These are phyloP conservation scores for Lamellibrachia columna DNA, from an alignment of 2,888 invertebrate genomes.

Conservation along the genomic window DNA sequence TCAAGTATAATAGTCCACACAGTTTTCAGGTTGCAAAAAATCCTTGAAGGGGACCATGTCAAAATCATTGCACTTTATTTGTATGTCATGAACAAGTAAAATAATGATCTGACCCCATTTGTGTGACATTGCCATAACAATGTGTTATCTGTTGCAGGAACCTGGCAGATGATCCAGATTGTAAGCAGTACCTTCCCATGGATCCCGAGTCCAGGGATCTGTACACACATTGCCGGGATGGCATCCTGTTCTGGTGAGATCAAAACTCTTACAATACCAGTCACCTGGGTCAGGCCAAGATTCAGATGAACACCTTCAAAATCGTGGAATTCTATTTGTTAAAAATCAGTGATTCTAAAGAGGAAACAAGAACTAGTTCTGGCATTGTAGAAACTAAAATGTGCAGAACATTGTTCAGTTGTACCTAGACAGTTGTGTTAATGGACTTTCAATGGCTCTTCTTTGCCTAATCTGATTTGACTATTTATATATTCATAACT, in stretches of 20 bases:
- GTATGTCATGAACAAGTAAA: not conserved
- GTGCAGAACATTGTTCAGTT: too few species aligned
- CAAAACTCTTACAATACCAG: not conserved
- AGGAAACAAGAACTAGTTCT: not conserved
- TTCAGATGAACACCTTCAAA: not conserved
- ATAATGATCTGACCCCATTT: too few species aligned
- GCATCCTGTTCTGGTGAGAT: conserved; percentile 88
- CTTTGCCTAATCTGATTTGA: too few species aligned
- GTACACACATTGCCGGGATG: conserved; percentile 94
- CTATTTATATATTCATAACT: too few species aligned
- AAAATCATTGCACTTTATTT: not conserved
- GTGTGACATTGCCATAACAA: not conserved
- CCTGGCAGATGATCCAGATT: conserved; percentile 86
- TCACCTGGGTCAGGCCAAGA: too few species aligned
- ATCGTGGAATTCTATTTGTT: not conserved
- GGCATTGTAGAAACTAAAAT: not conserved
- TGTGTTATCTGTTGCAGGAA: conserved; percentile 51
- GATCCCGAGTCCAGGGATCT: conserved; percentile 89
- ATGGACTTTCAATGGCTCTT: too few species aligned
- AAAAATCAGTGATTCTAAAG: not conserved
- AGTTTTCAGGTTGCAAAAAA: too few species aligned
- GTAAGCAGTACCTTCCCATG: conserved; percentile 86
- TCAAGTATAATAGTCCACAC: too few species aligned
- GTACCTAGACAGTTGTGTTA: too few species aligned
- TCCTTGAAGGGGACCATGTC: not conserved